These are phyloP conservation scores for Drosophila auraria DNA, from an alignment of 1,140 invertebrate species.

Conservation along the genomic window DNA sequence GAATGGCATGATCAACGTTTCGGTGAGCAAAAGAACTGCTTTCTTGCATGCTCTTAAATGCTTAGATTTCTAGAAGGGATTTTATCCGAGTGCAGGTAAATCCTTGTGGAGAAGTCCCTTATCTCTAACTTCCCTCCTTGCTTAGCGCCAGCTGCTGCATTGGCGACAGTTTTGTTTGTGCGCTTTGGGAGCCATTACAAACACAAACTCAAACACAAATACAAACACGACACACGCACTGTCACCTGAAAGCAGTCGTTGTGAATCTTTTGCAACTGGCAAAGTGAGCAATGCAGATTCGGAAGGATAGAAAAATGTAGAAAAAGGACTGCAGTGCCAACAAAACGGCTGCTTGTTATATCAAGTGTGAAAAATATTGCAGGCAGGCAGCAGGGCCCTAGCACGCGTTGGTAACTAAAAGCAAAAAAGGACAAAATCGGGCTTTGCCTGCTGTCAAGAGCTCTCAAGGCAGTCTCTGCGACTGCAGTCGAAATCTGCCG, in stretches of 20 bases:
- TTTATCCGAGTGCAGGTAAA: constrained; percentile 28
- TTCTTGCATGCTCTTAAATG: background rate
- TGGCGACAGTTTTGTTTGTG: constrained; percentile 73
- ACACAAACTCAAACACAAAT: constrained; percentile 43
- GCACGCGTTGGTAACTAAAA: constrained; percentile 33
- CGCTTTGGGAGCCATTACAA: constrained; percentile 71
- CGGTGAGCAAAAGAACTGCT: background rate
- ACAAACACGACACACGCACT: constrained; percentile 10
- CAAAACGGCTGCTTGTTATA: constrained; percentile 67
- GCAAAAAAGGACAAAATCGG: constrained; percentile 30
- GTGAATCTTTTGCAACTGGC: constrained; percentile 27
- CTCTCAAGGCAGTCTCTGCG: constrained; percentile 7
- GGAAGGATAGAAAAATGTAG: background rate
- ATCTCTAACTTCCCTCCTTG: background rate
- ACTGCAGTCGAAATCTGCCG: constrained; percentile 17
- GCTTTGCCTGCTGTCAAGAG: constrained; percentile 47
- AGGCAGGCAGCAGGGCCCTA: constrained; percentile 1
- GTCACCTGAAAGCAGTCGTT: constrained; percentile 37
- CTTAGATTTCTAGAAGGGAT: background rate
- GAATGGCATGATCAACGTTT: background rate
- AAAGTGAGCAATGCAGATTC: constrained; percentile 53
- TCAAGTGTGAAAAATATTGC: constrained; percentile 75
- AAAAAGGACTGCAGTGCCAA: constrained; percentile 31
- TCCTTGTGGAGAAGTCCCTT: background rate
- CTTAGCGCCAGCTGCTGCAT: constrained; percentile 8